Conservation (phyloP, 1,140 invertebrate species). For the Anastrepha ludens region DNA sequence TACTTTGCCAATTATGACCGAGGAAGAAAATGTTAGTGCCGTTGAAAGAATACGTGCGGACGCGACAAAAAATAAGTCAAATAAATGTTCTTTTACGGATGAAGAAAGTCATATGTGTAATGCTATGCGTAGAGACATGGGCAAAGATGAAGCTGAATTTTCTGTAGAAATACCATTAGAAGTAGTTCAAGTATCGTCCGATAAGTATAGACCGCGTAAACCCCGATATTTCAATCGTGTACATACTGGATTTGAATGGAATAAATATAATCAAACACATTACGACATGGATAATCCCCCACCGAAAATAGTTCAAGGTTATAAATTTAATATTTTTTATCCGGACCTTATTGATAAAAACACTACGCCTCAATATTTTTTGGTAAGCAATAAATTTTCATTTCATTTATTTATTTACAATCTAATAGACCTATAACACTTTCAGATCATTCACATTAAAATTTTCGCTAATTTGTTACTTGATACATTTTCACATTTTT, state of each 20-base stretch:
- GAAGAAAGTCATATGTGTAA: conserved; percentile 81
- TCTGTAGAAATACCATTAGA: conserved; percentile 91
- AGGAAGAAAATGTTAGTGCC: conserved; percentile 81
- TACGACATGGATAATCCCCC: conserved; percentile 99
- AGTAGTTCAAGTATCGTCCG: conserved; percentile 96
- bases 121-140: conserved; percentile 93
- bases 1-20: conserved; percentile 86
- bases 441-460: too few species aligned
- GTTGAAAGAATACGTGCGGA: conserved; percentile 84
- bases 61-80: conserved; percentile 73
- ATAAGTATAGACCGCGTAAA: conserved; percentile 98
- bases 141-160: conserved; percentile 92
- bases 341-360: conserved; percentile 98
- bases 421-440: too few species aligned
- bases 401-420: not conserved
- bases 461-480: too few species aligned
- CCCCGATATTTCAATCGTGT: conserved; percentile 98
- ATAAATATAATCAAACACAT: conserved; percentile 99
- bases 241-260: conserved; percentile 99
- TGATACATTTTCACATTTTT: too few species aligned
- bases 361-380: conserved; percentile 93
- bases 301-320: conserved; percentile 99
- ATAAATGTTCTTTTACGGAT: conserved; percentile 70
- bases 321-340: conserved; percentile 99
- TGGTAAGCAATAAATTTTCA: conserved; percentile 77